Evolutionary conservation across 1,140 invertebrate genomes (phyloP), one percentile per base, ranked within the genome.

Genomic region (Drosophila subpulchrella): DNA sequence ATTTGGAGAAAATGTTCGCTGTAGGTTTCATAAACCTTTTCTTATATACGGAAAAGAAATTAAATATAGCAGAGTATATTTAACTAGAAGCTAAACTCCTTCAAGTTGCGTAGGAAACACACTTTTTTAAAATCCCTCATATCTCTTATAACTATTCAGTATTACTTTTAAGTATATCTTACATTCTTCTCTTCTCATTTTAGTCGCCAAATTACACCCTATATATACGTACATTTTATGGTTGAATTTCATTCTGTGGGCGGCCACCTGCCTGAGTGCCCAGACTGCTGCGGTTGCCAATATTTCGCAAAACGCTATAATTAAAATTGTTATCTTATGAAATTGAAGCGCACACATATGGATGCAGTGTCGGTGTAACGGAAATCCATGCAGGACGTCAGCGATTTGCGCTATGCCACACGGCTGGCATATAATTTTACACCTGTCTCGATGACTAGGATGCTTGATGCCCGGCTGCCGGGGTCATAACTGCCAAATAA

Each of bases 401-500:
- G 65, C 70, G 73, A 81, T 81, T 81, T 75, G 57, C 34, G 59
- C 61, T 63, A 70, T 79, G 78, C 75, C 63, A 82, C 79, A 62
- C 71, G 61, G 61, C 56, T 76, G 83, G 66, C 79, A 82, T 88
- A 88, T 73, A 70, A 83, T 88, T 85, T 81, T 86, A 81, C 82
- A 85, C 78, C 75, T 85, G 81, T 70, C 81, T 46, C 77, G 47
- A 66, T 74, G 57, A 65, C 66, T 46, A 24, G 32, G 62, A 41
- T 60, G 70, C 59, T 36, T 46, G 51, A 50, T 48, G 67, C 17
- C 24, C 27, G 34, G 41, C 39, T 30, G 36, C 42, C 17, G 42
- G 8, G 4, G 36, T 50, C 56, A 51, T 59, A 30, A 36, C 63
- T 42, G 17, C 24, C 46, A 51, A 39, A 55, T 73, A 67, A 63